phyloP scores from a whole-genome alignment of 2,113 vertebrate species.

The Crypturellus undulatus region DNA sequence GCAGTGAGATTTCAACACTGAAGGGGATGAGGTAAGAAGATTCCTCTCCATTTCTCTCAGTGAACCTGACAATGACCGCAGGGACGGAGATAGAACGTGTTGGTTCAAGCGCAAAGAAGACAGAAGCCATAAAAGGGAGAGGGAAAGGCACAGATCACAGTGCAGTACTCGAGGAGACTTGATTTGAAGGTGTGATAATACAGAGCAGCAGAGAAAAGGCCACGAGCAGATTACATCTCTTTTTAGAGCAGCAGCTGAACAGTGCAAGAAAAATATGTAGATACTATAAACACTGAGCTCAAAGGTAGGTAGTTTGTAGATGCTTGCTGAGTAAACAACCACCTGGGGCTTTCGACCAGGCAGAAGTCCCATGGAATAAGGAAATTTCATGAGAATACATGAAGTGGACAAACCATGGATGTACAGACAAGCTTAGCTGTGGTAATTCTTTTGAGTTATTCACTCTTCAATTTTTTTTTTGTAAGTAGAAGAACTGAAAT shows the following conservation, averaged over 20 bases:
- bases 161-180: rapidly evolving
- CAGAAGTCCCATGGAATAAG: background rate
- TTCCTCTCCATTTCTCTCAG: background rate
- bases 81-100: background rate
- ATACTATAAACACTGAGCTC: background rate
- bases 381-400: background rate
- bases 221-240: background rate
- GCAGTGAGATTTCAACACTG: background rate
- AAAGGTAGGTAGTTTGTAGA: rapidly evolving
- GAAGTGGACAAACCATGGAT: background rate
- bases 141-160: background rate
- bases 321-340: background rate
- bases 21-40: background rate
- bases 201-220: background rate
- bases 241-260: background rate
- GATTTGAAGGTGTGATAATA: background rate
- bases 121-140: background rate
- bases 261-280: background rate
- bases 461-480: background rate
- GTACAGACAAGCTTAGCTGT: background rate
- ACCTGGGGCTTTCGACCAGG: background rate
- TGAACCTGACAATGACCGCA: background rate
- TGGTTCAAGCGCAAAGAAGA: background rate
- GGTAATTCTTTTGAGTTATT: background rate
- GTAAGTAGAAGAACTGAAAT: rapidly evolving